Evolutionary conservation across 2,888 invertebrate genomes (phyloP), one percentile per base, ranked within the genome.

Genomic region (Folsomia candida): DNA sequence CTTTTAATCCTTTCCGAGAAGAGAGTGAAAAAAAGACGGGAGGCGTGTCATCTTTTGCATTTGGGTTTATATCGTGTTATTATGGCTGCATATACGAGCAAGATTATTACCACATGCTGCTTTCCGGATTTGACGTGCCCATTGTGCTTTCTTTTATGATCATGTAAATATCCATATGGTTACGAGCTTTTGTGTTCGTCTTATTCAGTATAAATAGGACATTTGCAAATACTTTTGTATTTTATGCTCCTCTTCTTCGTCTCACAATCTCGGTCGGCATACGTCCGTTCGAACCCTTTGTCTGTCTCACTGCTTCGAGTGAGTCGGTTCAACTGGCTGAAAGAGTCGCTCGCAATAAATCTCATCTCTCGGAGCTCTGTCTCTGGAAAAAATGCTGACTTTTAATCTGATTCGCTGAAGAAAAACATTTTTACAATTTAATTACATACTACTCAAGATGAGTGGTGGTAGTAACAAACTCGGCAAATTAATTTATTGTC

Each of bases 81-180:
- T 64, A 64, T 64, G 64, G 25, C 64, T 51, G 20, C n/a, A 51
- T 51, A 64, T 51, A 64, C 37, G 64, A 64, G 64, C 47, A 64
- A 28, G 64, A 64, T 64, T 64, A 64, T 64, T 64, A 64, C 64
- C 64, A 64, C 64, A 64, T 64, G 64, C 64, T 64, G 64, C 64
- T 64, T 51, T 64, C 29, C 64, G 64, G 64, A 64, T 64, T 64
- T 64, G 64, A 64, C 64, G 64, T 64, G 22, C 64, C 64, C 51
- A 64, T 64, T 64, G 64, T 64, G 51, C 51, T 51, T 62, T 37
- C 64, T 64, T 64, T 64, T 64, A 64, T 47, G 64, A 64, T 64
- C 64, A 64, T 64, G 64, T 64, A 64, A 64, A 64, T 64, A 64
- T 64, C 64, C 64, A 64, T 64, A 64, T 64, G 64, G 51, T 29